phyloP scores from a whole-genome alignment of 2,113 vertebrate species.

The Zapus hudsonius region DNA sequence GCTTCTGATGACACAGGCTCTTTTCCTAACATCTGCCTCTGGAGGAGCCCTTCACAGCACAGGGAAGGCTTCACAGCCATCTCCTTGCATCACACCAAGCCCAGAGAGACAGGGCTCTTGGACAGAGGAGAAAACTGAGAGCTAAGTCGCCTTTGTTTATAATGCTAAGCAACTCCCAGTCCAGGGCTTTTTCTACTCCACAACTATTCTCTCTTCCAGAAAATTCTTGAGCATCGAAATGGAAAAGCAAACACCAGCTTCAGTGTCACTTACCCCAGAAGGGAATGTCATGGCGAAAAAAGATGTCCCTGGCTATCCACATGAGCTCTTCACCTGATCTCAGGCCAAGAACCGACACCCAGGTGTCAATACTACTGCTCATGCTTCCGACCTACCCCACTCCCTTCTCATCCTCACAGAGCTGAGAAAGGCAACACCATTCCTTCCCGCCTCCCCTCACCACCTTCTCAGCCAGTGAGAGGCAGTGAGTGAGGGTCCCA shows the following conservation, averaged over 20 bases:
- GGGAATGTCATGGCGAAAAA: neutral
- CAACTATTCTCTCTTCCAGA: neutral
- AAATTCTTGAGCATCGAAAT: neutral
- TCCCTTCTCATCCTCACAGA: neutral
- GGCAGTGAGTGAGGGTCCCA: neutral
- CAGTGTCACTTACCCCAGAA: neutral
- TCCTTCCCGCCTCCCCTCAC: neutral
- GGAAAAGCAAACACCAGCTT: neutral
- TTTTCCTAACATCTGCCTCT: neutral
- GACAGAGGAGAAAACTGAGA: neutral
- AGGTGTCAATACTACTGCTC: neutral
- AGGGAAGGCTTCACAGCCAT: neutral
- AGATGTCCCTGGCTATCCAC: neutral
- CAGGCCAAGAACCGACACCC: no score
- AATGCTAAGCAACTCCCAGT: neutral
- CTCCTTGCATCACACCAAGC: neutral
- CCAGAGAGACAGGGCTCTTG: neutral
- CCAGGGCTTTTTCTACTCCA: neutral
- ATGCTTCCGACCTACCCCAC: neutral
- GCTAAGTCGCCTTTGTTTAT: neutral
- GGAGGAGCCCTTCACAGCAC: neutral
- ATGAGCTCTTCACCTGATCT: neutral
- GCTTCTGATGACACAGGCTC: neutral
- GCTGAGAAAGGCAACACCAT: neutral
- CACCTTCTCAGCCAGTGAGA: neutral